These are phyloP conservation scores for Acleris holmiana DNA, from an alignment of 2,888 invertebrate genomes.

Conservation along the genomic window DNA sequence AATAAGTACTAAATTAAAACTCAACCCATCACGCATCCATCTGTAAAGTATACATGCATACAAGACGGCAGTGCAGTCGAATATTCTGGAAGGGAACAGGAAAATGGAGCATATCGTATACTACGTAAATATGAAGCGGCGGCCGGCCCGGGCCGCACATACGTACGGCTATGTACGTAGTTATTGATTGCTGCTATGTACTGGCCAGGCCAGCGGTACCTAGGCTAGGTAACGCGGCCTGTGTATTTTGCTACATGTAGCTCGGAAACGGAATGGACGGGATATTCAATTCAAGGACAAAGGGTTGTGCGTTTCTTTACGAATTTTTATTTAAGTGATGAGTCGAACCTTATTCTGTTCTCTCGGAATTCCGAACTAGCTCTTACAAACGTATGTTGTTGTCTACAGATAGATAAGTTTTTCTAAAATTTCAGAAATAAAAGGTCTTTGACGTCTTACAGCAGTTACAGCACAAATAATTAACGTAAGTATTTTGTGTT, in stretches of 20 bases:
- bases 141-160: constrained; percentile 34
- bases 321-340: not conserved
- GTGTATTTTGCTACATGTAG: constrained; percentile 51
- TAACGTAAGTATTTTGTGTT: too few relatives aligned
- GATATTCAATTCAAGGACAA: constrained; percentile 10
- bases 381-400: too few relatives aligned
- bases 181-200: constrained; percentile 60
- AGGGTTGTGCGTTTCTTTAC: not conserved
- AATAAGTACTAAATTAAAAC: not conserved
- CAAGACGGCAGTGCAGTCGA: constrained; percentile 12
- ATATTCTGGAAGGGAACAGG: constrained; percentile 28
- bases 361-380: too few relatives aligned
- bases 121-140: constrained; percentile 21
- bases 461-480: too few relatives aligned
- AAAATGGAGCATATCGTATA: constrained; percentile 25
- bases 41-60: not conserved
- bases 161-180: constrained; percentile 53
- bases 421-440: too few relatives aligned
- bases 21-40: not conserved
- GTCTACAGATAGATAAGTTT: too few relatives aligned
- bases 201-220: constrained; percentile 41
- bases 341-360: too few relatives aligned
- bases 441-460: too few relatives aligned
- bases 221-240: constrained; percentile 51
- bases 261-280: not conserved